phyloP scores from a whole-genome alignment of 2,797 vertebrate genomes.

The Falco berigora region DNA sequence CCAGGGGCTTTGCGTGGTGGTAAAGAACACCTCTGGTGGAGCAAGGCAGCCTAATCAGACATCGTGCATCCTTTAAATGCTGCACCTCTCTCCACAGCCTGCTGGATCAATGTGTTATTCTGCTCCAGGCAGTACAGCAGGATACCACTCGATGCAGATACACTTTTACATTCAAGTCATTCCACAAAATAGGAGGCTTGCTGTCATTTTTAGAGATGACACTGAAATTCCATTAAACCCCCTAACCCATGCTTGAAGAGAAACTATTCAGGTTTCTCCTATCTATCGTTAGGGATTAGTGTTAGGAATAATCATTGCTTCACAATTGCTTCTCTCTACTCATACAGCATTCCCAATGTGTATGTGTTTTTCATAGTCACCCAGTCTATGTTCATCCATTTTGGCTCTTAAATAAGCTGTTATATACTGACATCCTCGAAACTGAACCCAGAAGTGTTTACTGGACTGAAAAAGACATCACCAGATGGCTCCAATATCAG shows the following conservation, averaged over 20 bases:
- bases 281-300: not conserved
- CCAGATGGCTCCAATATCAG: constrained; percentile 49
- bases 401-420: constrained; percentile 23
- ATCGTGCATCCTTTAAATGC: not conserved
- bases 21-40: not conserved
- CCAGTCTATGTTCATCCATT: not conserved
- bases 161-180: not conserved
- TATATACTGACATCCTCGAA: not conserved
- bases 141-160: not conserved
- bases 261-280: not conserved
- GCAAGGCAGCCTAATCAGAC: not conserved
- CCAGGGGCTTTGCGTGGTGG: not conserved
- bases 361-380: not conserved
- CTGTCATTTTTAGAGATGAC: not conserved
- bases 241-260: not conserved
- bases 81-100: not conserved
- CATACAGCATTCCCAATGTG: not conserved
- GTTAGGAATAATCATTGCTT: not conserved
- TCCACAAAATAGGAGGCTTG: not conserved
- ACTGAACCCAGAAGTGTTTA: constrained; percentile 32
- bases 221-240: not conserved
- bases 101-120: not conserved
- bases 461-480: constrained; percentile 43
- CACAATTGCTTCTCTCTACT: not conserved
- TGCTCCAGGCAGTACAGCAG: not conserved